Evolutionary conservation across 2,797 vertebrate species (phyloP).

Genomic region (Novumbra hubbsi): DNA sequence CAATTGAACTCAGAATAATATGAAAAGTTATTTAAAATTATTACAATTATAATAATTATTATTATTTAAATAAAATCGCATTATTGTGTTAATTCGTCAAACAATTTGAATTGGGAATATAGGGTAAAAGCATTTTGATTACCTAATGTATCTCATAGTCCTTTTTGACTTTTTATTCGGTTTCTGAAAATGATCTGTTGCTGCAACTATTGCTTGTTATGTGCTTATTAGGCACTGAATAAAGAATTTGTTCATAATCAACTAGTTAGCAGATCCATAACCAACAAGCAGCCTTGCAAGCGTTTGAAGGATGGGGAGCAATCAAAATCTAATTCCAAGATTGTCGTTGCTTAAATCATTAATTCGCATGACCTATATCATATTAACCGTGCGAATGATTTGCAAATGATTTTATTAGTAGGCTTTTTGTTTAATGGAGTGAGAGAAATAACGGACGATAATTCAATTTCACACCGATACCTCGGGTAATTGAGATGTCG

Average conservation of each 20-base stretch:
- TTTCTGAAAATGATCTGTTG: conserved; percentile 55
- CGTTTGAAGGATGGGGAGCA: conserved; percentile 32
- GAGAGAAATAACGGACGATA: conserved; percentile 63
- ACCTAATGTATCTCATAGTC: conserved; percentile 47
- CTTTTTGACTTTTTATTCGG: conserved; percentile 23
- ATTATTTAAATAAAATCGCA: background rate
- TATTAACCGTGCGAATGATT: conserved; percentile 68
- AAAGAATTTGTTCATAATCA: conserved; percentile 40
- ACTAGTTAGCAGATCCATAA: conserved; percentile 43
- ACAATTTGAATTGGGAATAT: conserved; percentile 50
- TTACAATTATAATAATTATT: background rate
- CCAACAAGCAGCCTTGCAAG: conserved; percentile 51
- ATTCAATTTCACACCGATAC: conserved; percentile 67
- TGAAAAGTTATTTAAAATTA: no score
- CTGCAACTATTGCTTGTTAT: conserved; percentile 63
- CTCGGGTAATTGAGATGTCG: conserved; percentile 67
- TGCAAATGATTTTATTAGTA: conserved; percentile 63
- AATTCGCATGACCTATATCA: conserved; percentile 60
- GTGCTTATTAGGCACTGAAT: conserved; percentile 71
- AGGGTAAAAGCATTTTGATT: conserved; percentile 28
- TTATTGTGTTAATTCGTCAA: conserved; percentile 50
- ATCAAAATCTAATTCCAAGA: conserved; percentile 58
- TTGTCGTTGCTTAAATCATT: conserved; percentile 62
- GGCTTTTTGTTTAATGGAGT: conserved; percentile 69
- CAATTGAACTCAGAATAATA: no score